A percentile compares a stretch with the other conserved stretches of the same genome.
Conservation (phyloP, 2,888 invertebrate genomes). For the Acronicta psi region DNA sequence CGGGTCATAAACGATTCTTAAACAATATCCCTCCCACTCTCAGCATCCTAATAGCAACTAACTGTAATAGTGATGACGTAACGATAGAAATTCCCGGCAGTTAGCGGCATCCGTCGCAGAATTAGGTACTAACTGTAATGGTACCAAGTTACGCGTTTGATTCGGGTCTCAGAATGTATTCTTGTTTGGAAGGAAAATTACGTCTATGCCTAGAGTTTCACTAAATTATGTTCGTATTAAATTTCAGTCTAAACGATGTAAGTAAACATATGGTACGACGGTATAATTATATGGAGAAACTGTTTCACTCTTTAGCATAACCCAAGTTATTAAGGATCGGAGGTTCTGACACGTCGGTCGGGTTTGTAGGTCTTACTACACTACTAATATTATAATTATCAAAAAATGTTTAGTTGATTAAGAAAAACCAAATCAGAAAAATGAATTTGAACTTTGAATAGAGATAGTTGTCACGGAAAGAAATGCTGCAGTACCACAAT, state of each 20-base stretch:
- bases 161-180: constrained; percentile 47
- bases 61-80: constrained; percentile 66
- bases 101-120: constrained; percentile 66
- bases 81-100: constrained; percentile 63
- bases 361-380: too few relatives aligned
- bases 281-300: too few relatives aligned
- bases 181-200: constrained; percentile 16
- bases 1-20: constrained; percentile 49
- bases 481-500: too few relatives aligned
- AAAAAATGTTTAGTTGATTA: too few relatives aligned
- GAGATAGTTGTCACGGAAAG: too few relatives aligned
- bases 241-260: not conserved
- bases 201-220: not conserved
- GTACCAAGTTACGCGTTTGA: constrained; percentile 45
- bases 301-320: too few relatives aligned
- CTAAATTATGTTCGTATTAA: not conserved
- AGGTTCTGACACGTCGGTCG: too few relatives aligned
- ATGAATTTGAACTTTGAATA: too few relatives aligned
- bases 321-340: too few relatives aligned
- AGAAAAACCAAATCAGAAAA: too few relatives aligned
- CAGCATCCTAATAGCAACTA: constrained; percentile 48
- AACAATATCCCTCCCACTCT: constrained; percentile 55
- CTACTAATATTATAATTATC: too few relatives aligned
- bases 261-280: too few relatives aligned
- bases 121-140: constrained; percentile 49